Conservation (phyloP, 2,113 vertebrate species). For the Tretioscincus oriximinensis region DNA sequence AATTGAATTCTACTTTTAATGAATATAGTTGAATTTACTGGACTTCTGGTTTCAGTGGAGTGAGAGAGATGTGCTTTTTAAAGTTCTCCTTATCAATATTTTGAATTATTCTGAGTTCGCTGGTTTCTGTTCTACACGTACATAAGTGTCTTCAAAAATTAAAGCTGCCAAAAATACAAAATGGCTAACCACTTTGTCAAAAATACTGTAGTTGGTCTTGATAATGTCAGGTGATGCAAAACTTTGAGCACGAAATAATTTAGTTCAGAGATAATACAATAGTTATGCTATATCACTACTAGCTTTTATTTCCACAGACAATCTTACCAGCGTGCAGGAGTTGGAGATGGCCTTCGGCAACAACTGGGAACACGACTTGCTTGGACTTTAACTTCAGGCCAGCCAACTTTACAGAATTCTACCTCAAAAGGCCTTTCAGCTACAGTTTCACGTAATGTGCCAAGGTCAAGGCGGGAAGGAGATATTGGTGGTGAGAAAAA, state of each 20-base stretch:
- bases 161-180: not conserved
- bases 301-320: slow-evolving; percentile 64
- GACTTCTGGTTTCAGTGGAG: too few relatives aligned
- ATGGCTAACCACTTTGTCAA: not conserved
- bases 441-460: slow-evolving; percentile 66
- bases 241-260: not conserved
- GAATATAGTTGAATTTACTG: too few relatives aligned
- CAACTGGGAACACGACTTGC: slow-evolving; percentile 87
- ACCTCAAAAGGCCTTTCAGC: slow-evolving; percentile 76
- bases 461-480: slow-evolving; percentile 81
- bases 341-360: slow-evolving; percentile 78
- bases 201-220: not conserved
- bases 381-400: slow-evolving; percentile 82
- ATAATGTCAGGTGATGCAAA: not conserved
- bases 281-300: not conserved
- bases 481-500: slow-evolving; percentile 79
- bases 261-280: not conserved
- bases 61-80: too few relatives aligned
- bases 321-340: slow-evolving; percentile 75
- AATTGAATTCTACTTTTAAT: too few relatives aligned
- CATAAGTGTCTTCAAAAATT: not conserved
- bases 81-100: too few relatives aligned
- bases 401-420: slow-evolving; percentile 76
- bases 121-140: not conserved
- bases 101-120: not conserved